Conservation (phyloP, 1,140 invertebrate genomes). For the Caenorhabditis brenneri region DNA sequence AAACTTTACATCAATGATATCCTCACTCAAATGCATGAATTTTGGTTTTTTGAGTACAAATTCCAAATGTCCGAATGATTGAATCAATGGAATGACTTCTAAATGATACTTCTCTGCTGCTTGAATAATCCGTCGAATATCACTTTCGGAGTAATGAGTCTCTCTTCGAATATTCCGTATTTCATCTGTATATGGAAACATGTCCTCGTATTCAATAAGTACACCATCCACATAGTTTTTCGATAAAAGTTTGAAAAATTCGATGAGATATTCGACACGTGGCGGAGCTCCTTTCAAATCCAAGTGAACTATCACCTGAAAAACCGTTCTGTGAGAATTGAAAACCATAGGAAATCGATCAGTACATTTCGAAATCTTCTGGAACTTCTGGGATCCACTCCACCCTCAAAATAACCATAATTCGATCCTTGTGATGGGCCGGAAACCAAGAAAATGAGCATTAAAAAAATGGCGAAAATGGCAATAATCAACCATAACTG, state of each 20-base stretch:
- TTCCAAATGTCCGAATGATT: conserved; percentile 93
- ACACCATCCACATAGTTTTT: conserved; percentile 84
- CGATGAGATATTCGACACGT: conserved; percentile 77
- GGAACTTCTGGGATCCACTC: not conserved
- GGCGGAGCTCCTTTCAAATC: conserved; percentile 88
- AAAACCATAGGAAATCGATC: no score
- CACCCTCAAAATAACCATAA: not conserved
- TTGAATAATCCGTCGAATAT: conserved; percentile 76
- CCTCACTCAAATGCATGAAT: conserved; percentile 74
- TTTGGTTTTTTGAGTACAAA: conserved; percentile 64
- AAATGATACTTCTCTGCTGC: conserved; percentile 75
- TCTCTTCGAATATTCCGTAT: conserved; percentile 75
- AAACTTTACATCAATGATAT: conserved; percentile 53
- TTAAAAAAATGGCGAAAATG: not conserved
- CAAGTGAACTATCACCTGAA: conserved; percentile 78
- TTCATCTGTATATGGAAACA: conserved; percentile 85
- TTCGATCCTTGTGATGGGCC: not conserved
- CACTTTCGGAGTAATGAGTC: conserved; percentile 76
- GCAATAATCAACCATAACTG: not conserved
- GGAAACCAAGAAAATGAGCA: not conserved
- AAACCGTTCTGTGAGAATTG: no score
- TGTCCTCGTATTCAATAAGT: conserved; percentile 95
- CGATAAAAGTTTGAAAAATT: conserved; percentile 80
- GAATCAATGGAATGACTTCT: conserved; percentile 84
- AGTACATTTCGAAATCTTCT: not conserved